A percentile compares a stretch with the other conserved stretches of the same genome.
These are phyloP conservation scores for Philaethria dido DNA, from an alignment of 2,888 invertebrate species.

Conservation along the genomic window DNA sequence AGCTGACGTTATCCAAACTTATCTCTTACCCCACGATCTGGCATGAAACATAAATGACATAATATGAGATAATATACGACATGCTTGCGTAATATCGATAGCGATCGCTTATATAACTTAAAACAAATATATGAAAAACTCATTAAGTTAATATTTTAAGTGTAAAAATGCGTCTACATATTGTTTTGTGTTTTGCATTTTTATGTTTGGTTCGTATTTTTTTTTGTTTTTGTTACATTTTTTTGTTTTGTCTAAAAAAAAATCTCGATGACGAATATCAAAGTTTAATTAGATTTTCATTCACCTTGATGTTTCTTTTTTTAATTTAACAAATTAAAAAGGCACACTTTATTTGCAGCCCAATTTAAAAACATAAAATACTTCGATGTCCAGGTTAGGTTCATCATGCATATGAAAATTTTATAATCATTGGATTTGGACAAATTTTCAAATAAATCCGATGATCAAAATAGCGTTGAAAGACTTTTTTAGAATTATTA, in stretches of 20 bases:
- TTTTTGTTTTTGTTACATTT: neutral
- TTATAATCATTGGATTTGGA: too few relatives aligned
- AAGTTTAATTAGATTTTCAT: too few relatives aligned
- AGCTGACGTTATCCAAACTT: neutral
- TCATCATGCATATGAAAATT: too few relatives aligned
- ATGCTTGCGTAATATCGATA: constrained; percentile 21
- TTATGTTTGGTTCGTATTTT: constrained; percentile 52
- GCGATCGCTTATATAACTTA: constrained; percentile 20
- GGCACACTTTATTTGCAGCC: too few relatives aligned
- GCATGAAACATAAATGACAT: neutral
- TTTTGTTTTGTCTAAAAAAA: neutral
- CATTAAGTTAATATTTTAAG: neutral
- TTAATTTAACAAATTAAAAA: too few relatives aligned
- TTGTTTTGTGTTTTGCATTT: constrained; percentile 46
- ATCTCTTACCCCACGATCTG: neutral
- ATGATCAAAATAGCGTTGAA: too few relatives aligned
- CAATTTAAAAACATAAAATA: too few relatives aligned
- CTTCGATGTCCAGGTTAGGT: too few relatives aligned
- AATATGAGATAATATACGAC: neutral
- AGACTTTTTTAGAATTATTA: too few relatives aligned
- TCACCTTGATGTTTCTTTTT: too few relatives aligned
- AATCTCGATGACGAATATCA: too few relatives aligned
- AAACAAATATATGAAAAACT: neutral
- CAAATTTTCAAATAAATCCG: too few relatives aligned
- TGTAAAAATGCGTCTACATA: constrained; percentile 48